Base-by-base conservation (phyloP, 1,140 invertebrate genomes). In the Riptortus pedestris region DNA sequence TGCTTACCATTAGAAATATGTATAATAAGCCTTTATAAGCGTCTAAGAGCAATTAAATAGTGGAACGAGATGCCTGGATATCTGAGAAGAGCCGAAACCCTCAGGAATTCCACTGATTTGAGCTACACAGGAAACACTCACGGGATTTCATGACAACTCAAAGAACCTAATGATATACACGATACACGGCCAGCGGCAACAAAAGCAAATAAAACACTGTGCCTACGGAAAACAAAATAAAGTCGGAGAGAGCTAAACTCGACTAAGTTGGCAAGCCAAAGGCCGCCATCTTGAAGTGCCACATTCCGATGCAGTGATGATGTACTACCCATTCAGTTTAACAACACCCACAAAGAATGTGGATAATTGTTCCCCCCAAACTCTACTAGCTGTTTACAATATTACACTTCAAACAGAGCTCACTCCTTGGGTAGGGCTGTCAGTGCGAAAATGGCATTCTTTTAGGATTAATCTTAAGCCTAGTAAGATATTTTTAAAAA, bases 281-380 rank as follows among this genome's bases (percentile, higher is more conserved):
- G 74, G 78, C 77, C 79, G 78, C 79, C 79, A 79, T 80, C 77
- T 79, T 80, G 78, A 78, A 79, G 78, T 79, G 79, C 78, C 78
- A 80, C 78, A 79, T 79, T 79, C 78, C 77, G 77, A 77, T 75
- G 76, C 63, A 68, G 62, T 69, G 68, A 69, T 69, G 66, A 65
- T 68, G 62, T 64, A 68, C 64, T 68, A 64, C 60, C 52, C 28
- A 31, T 61, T 60, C 58, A 61, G 20, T 18, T 11, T 31, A 59
- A 59, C 28, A 18, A 59, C 31, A 31, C n/a, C 57, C 57, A 38
- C 57, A 59, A 59, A 59, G 57, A 59, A 59, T 59, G 57, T 59
- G 57, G 57, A 59, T 59, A 59, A 59, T 59, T 59, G 57, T 33
- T 18, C 33, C 57, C 51, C 51, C 51, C 51, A 24, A 16, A 24